Base-by-base conservation (phyloP, 2,888 invertebrate genomes). In the Oxycera nigricornis region DNA sequence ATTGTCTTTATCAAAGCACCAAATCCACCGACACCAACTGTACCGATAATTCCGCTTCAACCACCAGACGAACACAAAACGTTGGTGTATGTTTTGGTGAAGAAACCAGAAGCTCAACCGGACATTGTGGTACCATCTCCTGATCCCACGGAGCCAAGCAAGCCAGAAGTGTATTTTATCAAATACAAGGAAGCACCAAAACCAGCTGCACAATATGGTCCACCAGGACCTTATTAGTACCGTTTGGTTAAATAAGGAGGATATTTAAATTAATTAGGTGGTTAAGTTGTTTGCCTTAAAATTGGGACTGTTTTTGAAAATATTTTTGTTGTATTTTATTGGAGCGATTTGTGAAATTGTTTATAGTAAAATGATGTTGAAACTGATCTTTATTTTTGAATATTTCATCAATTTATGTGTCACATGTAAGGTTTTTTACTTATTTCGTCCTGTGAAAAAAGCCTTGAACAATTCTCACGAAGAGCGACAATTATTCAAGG, bases 131-230 rank as follows among this genome's bases (percentile, higher is more conserved):
- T 94, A 78, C 94, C 94, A 1, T 91, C 93, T 11, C 91, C 92
- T 2, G 91, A 91, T 59, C 93, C 94, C 55, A 94, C 94, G 41
- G 94, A 94, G 82, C 94, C 94, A 61, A 91, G 92, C 87, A 94
- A 94, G 84, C 94, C 94, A 4, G 94, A 94, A 87, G 94, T 94
- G 72, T 94, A 94, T 88, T 94, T 94, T 88, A 94, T 94, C 88
- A 91, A 94, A 87, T 95, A 94, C 79, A 85, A 85, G 77, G 83
- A 82, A 75, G 83, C 82, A 61, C 80, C 79, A 20, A 82, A 83
- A 73, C 84, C 84, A 22, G 80, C 82, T 7, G 80, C 81, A 62
- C 82, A 83, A 73, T 84, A 84, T 30, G 85, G 85, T 1, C 83
- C 85, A 41, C 79, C 80, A 41, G 81, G 83, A 73, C 65, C 77